Percentiles rank a stretch among this genome's conserved stretches.
These are phyloP conservation scores for Myopa tessellatipennis DNA, from an alignment of 2,888 invertebrate species.

Conservation along the genomic window DNA sequence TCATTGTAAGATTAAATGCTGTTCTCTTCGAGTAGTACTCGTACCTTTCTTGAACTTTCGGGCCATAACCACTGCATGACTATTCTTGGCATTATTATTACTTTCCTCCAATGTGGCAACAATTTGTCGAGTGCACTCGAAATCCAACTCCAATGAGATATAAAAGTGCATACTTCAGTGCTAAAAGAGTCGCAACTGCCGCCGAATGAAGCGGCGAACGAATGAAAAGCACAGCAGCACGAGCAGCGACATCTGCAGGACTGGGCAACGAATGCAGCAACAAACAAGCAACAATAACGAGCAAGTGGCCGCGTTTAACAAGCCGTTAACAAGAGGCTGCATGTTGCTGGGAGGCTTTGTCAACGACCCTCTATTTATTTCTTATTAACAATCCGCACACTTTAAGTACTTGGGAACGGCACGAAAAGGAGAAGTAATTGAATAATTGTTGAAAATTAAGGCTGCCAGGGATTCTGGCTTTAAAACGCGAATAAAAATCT, in stretches of 20 bases:
- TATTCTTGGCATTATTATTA: slow-evolving; percentile 25
- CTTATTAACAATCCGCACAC: slow-evolving; percentile 15
- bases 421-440: slow-evolving; percentile 17
- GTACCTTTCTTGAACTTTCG: not conserved
- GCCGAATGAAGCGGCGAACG: not conserved
- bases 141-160: slow-evolving; percentile 8
- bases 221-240: not conserved
- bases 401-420: not conserved
- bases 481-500: not conserved
- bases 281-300: slow-evolving; percentile 27
- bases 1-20: not conserved
- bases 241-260: not conserved
- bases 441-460: slow-evolving; percentile 31
- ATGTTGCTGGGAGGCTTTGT: slow-evolving; percentile 30
- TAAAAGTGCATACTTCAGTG: slow-evolving; percentile 34
- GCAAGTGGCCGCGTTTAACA: slow-evolving; percentile 40
- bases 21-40: not conserved
- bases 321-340: slow-evolving; percentile 37
- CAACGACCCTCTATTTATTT: slow-evolving; percentile 33
- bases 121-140: slow-evolving; percentile 33
- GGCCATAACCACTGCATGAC: not conserved
- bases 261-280: slow-evolving; percentile 17
- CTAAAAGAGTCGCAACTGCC: slow-evolving; percentile 4
- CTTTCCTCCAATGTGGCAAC: slow-evolving; percentile 36
- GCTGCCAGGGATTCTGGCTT: not conserved